phyloP scores from a whole-genome alignment of 2,797 vertebrate genomes.

The Melanotaenia trifasciata region DNA sequence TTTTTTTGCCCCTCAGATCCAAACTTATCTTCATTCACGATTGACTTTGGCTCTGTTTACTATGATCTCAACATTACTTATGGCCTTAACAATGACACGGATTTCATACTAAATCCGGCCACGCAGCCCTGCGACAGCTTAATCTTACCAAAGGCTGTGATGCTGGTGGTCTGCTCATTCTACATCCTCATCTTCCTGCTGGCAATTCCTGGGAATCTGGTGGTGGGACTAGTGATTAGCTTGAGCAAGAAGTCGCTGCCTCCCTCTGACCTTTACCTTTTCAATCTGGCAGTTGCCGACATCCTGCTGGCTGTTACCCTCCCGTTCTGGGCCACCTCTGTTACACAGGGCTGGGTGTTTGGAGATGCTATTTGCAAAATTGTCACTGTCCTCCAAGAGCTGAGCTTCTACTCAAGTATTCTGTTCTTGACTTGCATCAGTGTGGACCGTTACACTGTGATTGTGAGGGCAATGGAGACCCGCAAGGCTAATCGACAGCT shows the following conservation, averaged over 20 bases:
- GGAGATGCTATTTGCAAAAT: constrained; percentile 78
- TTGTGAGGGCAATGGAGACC: constrained; percentile 69
- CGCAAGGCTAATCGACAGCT: constrained; percentile 38
- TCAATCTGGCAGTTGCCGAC: constrained; percentile 78
- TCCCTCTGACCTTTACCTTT: constrained; percentile 81
- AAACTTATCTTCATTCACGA: constrained; percentile 17
- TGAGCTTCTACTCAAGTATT: constrained; percentile 83
- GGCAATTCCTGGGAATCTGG: constrained; percentile 79
- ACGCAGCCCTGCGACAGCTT: constrained; percentile 62
- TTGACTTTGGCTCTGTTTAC: constrained; percentile 53
- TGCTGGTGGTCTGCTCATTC: constrained; percentile 45
- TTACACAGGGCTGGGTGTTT: constrained; percentile 76
- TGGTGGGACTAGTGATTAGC: constrained; percentile 76
- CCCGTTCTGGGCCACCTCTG: constrained; percentile 77
- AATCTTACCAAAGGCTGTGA: constrained; percentile 9
- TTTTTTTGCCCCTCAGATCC: constrained; percentile 55
- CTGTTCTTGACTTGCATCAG: constrained; percentile 83
- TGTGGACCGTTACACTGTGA: constrained; percentile 81
- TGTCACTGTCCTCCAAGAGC: constrained; percentile 74
- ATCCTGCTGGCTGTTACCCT: constrained; percentile 76
- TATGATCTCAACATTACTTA: constrained; percentile 62
- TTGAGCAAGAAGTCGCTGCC: constrained; percentile 56
- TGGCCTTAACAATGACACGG: constrained; percentile 29
- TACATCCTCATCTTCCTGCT: constrained; percentile 75
- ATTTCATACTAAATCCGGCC: constrained; percentile 22